Base-by-base conservation (phyloP, 2,888 invertebrate species). In the Pollenia griseotomentosa region DNA sequence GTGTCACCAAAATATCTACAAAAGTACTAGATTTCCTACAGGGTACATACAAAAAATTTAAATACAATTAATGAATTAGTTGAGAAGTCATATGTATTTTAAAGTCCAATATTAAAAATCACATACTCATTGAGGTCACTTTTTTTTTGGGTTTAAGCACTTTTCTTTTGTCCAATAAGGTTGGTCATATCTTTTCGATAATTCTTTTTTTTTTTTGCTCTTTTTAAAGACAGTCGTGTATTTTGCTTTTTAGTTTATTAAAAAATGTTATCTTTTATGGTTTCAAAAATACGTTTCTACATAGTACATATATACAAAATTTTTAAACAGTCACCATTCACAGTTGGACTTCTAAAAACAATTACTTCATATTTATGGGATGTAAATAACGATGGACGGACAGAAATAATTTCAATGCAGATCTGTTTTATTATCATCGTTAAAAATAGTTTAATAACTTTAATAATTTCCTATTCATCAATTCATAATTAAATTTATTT, bases 261-360 rank as follows among this genome's bases (percentile, higher is more conserved):
- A n/a, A 16, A n/a, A 63, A 42, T 42, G 7, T 42, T 70, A 33
- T 33, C 1, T 33, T 33, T 33, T 33, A 0, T 0, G 5, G 5
- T 33, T 33, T 33, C 33, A 33, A 6, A 33, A 33, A 19, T 19
- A 19, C n/a, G n/a, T n/a, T n/a, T n/a, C n/a, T 19, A 19, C 19
- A 19, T 19, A 19, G 19, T 19, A 19, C 2, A 6, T 33, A 6
- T 33, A 33, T 33, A 33, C 33, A 12, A 70, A 74, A 63, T 61
- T 79, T 79, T 66, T 33, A 12, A 61, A 42, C 12, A 78, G 82
- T 83, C 83, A 87, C 80, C 65, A 57, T 68, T 71, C 83, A 61
- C 80, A 77, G 78, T 78, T 63, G 75, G 83, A 16, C 40, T 59
- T 42, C 68, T 6, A 70, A 40, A 16, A 42, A 33, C 16, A 63